Evolutionary conservation across 1,140 invertebrate species (phyloP).

Genomic region (Drosophila orosa): DNA sequence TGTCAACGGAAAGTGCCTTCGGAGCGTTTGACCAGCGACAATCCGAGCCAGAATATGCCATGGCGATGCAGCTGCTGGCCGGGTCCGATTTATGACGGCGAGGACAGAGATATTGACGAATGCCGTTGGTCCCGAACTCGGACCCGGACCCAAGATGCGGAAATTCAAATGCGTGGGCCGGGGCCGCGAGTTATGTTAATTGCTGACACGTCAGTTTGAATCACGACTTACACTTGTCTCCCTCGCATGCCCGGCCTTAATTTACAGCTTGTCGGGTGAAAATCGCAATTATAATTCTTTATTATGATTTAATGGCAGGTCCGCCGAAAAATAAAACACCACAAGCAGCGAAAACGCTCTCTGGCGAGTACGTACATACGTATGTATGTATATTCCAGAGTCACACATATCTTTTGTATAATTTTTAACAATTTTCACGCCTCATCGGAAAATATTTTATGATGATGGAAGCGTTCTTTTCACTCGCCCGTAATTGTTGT

Average conservation of each 20-base stretch:
- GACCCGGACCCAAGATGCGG: conserved; percentile 57
- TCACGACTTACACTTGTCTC: conserved; percentile 81
- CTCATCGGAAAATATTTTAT: conserved; percentile 78
- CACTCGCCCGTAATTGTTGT: conserved; percentile 75
- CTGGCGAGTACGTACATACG: neutral
- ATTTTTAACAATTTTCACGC: conserved; percentile 80
- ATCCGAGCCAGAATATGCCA: conserved; percentile 8
- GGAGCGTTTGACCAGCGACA: conserved; percentile 33
- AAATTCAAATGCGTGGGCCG: conserved; percentile 68
- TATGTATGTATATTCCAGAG: conserved; percentile 14
- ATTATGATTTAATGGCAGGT: conserved; percentile 75
- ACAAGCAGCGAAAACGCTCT: conserved; percentile 32
- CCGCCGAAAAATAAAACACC: conserved; percentile 27
- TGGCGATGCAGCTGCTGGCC: conserved; percentile 63
- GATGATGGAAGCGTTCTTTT: conserved; percentile 81
- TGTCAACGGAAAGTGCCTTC: conserved; percentile 68
- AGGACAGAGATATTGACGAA: conserved; percentile 70
- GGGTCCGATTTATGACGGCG: conserved; percentile 61
- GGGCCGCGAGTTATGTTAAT: conserved; percentile 74
- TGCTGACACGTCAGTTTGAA: conserved; percentile 77
- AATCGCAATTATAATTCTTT: conserved; percentile 80
- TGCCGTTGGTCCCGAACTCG: conserved; percentile 31
- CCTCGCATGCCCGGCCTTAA: conserved; percentile 62
- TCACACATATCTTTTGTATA: conserved; percentile 46
- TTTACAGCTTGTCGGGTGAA: conserved; percentile 73